Conservation (phyloP, 2,113 vertebrate species). For the Toxotes chatareus region DNA sequence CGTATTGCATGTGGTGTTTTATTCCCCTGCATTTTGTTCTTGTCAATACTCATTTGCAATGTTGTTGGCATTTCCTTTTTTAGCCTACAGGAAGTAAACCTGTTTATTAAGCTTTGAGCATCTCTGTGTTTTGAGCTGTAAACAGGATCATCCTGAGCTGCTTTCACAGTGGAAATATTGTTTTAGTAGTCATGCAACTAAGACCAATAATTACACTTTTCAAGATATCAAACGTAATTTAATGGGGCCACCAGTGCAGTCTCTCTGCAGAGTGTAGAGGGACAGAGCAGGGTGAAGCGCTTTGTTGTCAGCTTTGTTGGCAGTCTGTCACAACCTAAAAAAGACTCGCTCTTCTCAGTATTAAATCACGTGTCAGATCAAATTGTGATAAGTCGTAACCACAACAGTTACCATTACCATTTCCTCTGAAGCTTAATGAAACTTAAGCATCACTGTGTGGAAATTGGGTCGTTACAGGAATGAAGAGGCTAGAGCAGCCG, state of each 20-base stretch:
- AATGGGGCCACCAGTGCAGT: background rate
- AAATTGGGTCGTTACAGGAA: conserved; percentile 19
- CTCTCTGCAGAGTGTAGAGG: background rate
- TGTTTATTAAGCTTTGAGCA: conserved; percentile 11
- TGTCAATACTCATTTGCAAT: conserved; percentile 22
- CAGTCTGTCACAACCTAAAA: conserved; percentile 19
- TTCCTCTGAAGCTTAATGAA: conserved; percentile 31
- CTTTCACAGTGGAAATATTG: background rate
- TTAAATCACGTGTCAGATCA: conserved; percentile 39
- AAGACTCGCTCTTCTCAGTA: background rate
- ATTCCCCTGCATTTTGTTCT: conserved; percentile 16
- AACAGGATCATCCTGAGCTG: background rate
- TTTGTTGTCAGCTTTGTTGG: conserved; percentile 28
- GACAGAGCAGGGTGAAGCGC: conserved; percentile 3
- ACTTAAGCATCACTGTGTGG: conserved; percentile 2
- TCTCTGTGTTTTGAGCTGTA: conserved; percentile 13
- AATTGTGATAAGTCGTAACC: conserved; percentile 7
- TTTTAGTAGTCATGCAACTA: background rate
- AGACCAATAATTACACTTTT: background rate
- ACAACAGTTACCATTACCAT: conserved; percentile 32
- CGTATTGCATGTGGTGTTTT: background rate
- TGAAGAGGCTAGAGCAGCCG: conserved; percentile 13
- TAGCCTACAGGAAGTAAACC: background rate
- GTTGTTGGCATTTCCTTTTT: conserved; percentile 3
- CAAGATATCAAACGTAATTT: background rate